Conservation (phyloP, 2,888 invertebrate species). For the Scaptodrosophila latifasciaeformis region DNA sequence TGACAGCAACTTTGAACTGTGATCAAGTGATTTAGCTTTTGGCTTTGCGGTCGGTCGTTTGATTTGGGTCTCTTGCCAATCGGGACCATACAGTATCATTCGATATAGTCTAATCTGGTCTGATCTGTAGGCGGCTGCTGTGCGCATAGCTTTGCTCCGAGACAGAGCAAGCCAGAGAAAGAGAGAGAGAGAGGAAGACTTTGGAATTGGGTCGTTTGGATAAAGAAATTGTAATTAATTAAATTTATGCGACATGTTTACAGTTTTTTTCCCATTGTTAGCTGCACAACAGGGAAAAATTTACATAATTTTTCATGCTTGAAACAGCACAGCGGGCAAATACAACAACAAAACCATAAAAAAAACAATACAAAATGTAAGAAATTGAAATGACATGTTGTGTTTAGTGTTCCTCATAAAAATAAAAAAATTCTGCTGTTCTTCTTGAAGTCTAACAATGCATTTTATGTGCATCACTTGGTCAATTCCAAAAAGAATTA, state of each 20-base stretch:
- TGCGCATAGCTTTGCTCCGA: constrained; percentile 38
- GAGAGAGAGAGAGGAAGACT: neutral
- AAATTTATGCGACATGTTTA: constrained; percentile 66
- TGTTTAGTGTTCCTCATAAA: constrained; percentile 38
- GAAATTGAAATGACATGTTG: constrained; percentile 57
- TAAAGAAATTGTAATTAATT: constrained; percentile 68
- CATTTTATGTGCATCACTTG: constrained; percentile 30
- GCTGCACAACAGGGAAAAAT: constrained; percentile 39
- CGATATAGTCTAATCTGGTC: constrained; percentile 51
- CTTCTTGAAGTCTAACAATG: constrained; percentile 24
- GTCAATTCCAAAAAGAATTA: too few relatives aligned
- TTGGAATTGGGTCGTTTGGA: constrained; percentile 56
- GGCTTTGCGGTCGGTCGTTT: neutral
- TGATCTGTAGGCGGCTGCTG: constrained; percentile 63
- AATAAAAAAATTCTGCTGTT: constrained; percentile 39
- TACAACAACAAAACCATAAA: too few relatives aligned
- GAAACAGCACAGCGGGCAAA: neutral
- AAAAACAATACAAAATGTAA: too few relatives aligned
- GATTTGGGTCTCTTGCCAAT: too few relatives aligned
- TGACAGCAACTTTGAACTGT: constrained; percentile 40
- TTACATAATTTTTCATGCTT: constrained; percentile 53
- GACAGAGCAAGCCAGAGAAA: too few relatives aligned
- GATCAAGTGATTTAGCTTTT: constrained; percentile 53
- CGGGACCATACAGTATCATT: too few relatives aligned
- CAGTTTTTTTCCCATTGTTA: constrained; percentile 60